phyloP scores from a whole-genome alignment of 2,888 invertebrate species.

The Corbicula japonica region DNA sequence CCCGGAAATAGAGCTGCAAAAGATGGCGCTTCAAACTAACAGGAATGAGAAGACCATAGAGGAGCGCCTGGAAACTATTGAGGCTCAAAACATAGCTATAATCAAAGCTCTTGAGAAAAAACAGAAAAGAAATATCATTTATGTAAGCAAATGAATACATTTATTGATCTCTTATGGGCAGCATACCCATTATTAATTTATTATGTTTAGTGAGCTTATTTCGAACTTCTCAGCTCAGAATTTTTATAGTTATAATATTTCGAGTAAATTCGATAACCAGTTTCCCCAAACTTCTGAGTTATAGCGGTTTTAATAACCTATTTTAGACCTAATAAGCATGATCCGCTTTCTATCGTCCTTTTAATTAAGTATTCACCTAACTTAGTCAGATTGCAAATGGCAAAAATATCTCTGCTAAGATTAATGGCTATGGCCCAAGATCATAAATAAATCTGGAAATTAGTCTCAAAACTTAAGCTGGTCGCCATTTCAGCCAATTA shows the following conservation, averaged over 20 bases:
- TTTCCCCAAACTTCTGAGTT: background rate
- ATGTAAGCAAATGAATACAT: slow-evolving; percentile 31
- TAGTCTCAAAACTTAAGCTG: too few species aligned
- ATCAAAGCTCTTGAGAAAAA: slow-evolving; percentile 52
- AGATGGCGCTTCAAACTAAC: background rate
- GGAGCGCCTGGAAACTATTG: slow-evolving; percentile 40
- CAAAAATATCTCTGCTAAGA: too few species aligned
- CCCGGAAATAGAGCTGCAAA: too few species aligned
- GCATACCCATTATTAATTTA: background rate
- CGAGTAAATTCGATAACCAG: background rate
- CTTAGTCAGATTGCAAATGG: too few species aligned
- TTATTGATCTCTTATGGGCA: background rate
- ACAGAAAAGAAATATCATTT: slow-evolving; percentile 33
- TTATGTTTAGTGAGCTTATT: background rate
- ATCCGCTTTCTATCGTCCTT: too few species aligned
- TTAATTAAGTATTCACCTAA: too few species aligned
- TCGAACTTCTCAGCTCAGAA: background rate
- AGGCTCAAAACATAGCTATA: slow-evolving; percentile 54
- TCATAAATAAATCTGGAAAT: too few species aligned
- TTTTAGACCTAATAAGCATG: too few species aligned
- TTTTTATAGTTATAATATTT: background rate
- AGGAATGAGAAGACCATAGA: slow-evolving; percentile 37
- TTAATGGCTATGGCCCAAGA: too few species aligned
- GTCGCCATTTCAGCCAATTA: too few species aligned
- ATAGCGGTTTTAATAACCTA: background rate